phyloP scores from a whole-genome alignment of 2,113 vertebrate genomes.

The Microtus ochrogaster region DNA sequence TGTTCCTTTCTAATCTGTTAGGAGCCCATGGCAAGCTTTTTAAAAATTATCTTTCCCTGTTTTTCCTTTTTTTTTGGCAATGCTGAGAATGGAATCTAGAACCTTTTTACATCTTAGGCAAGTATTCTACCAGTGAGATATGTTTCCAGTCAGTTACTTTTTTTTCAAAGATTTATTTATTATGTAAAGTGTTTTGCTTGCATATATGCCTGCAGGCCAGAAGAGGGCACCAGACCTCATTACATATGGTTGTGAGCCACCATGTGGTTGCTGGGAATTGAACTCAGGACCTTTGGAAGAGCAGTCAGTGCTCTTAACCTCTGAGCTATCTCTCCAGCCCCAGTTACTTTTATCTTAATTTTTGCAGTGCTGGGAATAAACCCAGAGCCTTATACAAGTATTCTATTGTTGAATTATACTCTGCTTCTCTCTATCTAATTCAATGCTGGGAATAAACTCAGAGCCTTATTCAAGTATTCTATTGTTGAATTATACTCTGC shows the following conservation, averaged over 20 bases:
- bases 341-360: background rate
- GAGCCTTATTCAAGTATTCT: background rate
- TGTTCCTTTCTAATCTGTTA: conserved; percentile 29
- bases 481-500: background rate
- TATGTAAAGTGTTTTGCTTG: no score
- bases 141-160: background rate
- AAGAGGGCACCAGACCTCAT: no score
- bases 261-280: no score
- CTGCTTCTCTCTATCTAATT: no score
- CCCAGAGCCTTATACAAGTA: background rate
- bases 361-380: background rate
- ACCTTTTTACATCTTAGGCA: background rate
- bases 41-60: background rate
- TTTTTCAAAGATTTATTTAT: background rate
- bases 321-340: no score
- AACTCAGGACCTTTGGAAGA: no score
- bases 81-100: background rate
- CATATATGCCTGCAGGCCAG: no score
- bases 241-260: no score
- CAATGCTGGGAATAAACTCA: background rate
- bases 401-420: background rate
- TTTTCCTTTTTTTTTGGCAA: background rate
- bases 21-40: background rate
- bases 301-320: no score
- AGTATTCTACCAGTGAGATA: background rate